These are phyloP conservation scores for Portunus trituberculatus DNA, from an alignment of 1,140 invertebrate genomes.

Conservation along the genomic window DNA sequence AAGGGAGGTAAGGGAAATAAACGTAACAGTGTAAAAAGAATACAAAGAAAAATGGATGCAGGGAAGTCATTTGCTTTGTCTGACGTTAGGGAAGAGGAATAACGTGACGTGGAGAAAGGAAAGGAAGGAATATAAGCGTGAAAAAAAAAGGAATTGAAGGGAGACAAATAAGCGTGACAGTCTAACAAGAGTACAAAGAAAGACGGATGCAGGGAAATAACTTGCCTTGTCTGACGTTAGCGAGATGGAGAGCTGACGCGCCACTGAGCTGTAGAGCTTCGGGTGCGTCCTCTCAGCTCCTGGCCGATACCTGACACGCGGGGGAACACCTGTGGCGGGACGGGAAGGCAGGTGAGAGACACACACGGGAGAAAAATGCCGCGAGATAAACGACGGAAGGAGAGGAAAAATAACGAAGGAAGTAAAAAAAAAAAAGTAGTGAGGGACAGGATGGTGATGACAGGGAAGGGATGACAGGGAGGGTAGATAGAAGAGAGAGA, in stretches of 20 bases:
- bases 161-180: neutral
- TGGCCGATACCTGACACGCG: slow-evolving; percentile 83
- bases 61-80: slow-evolving; percentile 80
- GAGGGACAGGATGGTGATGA: neutral
- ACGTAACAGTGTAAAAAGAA: neutral
- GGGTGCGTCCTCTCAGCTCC: slow-evolving; percentile 86
- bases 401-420: neutral
- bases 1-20: neutral
- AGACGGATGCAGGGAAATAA: neutral
- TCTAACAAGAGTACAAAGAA: neutral
- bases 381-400: neutral
- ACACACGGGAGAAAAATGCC: neutral
- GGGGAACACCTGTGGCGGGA: slow-evolving; percentile 81
- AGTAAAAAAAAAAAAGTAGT: neutral
- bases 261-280: slow-evolving; percentile 84
- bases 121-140: neutral
- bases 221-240: slow-evolving; percentile 81
- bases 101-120: neutral
- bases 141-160: neutral
- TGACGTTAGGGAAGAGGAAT: slow-evolving; percentile 78
- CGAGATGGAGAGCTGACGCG: slow-evolving; percentile 82
- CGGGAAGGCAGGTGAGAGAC: neutral
- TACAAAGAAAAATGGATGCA: neutral
- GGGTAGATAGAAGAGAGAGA: neutral
- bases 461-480: too few relatives aligned